Base-by-base conservation (phyloP, 2,888 invertebrate species). In the Auanema sp. region DNA sequence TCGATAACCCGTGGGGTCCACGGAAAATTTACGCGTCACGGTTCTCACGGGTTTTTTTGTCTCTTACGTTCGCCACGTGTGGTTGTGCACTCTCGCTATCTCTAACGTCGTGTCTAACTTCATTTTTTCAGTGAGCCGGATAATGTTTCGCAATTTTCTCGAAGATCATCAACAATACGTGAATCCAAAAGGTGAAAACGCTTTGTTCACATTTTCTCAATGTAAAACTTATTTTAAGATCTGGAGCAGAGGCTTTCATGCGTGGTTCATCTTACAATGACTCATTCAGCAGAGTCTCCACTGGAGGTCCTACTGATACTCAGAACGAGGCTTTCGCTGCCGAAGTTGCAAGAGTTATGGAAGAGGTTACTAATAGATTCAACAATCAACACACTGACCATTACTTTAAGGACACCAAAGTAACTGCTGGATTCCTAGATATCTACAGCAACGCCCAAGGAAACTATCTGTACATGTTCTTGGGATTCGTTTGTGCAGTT, bases 261-360 rank as follows among this genome's bases (percentile, higher is more conserved):
- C 59, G 71, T 42, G 71, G 69, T 59, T 65, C 69, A 21, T 65
- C 66, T 14, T n/a, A 66, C 14, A 69, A 74, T 42, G 69, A 71
- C 44, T 74, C 73, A 2, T 68, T 68, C 50, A 47, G 69, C 5
- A 47, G 56, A 56, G 42, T n/a, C 21, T 40, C 56, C 3, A 23
- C 23, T 6, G 56, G 11, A 21, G 43, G 21, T 1, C 68, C 54
- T 14, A 56, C 57, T 14, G 65, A 62, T 33, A 67, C 72, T 18
- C 74, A 76, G 49, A 69, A 74, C 43, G 66, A 66, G 12, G 72
- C 68, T 1, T 72, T 76, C 18, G 76, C 76, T n/a, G 66, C 64
- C 33, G 68, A 72, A 41, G 76, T 69, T 41, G 58, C 65, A n/a
- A 54, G 56, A 53, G 55, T 74, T n/a, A 76, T 76, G 76, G 72